Base-by-base conservation (phyloP, 2,113 vertebrate species). In the Caloenas nicobarica region DNA sequence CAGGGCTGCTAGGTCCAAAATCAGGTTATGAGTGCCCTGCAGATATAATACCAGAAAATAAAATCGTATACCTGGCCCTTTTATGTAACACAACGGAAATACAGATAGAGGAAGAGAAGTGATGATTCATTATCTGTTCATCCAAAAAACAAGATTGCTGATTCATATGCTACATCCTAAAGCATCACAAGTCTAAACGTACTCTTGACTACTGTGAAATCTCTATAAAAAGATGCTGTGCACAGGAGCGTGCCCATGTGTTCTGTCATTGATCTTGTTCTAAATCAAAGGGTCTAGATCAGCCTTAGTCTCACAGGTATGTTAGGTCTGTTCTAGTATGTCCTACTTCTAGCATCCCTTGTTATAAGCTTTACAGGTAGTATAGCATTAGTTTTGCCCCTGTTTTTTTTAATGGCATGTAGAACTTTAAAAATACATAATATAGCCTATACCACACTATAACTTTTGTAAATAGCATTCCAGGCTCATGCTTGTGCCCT, bases 61-160 rank as follows among this genome's bases (percentile, higher is more conserved):
- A 89, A 92, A 77, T 42, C 21, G 18, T 33, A 53, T 76, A 53
- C 38, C 24, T 61, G 71, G 19, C 42, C 60, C 34, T 86, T 88
- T 97, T 94, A 93, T 86, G 57, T 89, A 94, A 97, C 36, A 62
- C 31, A 33, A 11, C 1, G 0, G 65, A 91, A 88, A 46, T 38
- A 77, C 46, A 86, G 58, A 46, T 29, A 73, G 74, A 88, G 87
- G 85, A 91, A 82, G 46, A 85, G 74, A 92, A 70, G 17, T 86
- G 64, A 83, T 96, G 94, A 96, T 84, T 97, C 93, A 96, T 91
- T 91, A 89, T 44, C 72, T 94, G 88, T 95, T 97, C 94, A 96
- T 88, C 91, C 60, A 81, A 66, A 93, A 86, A 18, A 9, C 36
- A 70, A 95, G 89, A 78, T 28, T 70, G 64, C 89, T 96, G 85